Evolutionary conservation across 2,797 vertebrate genomes (phyloP).

Genomic region (Pipistrellus kuhlii): DNA sequence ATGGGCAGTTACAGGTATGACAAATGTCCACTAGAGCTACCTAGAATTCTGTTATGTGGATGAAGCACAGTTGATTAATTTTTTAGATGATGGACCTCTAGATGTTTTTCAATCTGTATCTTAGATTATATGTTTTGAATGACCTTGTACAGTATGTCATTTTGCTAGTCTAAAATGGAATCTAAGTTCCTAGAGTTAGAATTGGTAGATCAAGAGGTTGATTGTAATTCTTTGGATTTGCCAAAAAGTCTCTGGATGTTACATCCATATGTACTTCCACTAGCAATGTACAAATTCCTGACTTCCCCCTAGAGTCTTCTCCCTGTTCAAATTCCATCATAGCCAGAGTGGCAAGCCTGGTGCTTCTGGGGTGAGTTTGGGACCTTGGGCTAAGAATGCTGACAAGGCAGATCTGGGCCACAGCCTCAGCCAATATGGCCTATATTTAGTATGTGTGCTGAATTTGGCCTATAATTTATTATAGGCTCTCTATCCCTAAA

Average conservation of each 20-base stretch:
- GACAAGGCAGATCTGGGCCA: conserved; percentile 19
- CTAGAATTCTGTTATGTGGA: conserved; percentile 43
- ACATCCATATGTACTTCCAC: not conserved
- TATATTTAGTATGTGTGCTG: conserved; percentile 41
- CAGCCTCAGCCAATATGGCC: not conserved
- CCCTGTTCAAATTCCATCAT: not conserved
- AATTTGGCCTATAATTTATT: conserved; percentile 40
- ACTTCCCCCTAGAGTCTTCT: not conserved
- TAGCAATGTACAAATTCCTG: not conserved
- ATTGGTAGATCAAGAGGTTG: conserved; percentile 36
- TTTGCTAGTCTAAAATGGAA: conserved; percentile 60
- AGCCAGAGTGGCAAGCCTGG: not conserved
- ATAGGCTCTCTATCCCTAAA: conserved; percentile 10
- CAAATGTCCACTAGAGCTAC: not conserved
- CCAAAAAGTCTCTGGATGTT: not conserved
- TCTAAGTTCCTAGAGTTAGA: conserved; percentile 41
- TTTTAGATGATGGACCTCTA: conserved; percentile 8
- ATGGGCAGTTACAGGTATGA: conserved; percentile 1
- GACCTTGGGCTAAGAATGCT: conserved; percentile 41
- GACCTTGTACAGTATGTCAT: conserved; percentile 13
- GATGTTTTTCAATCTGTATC: conserved; percentile 41
- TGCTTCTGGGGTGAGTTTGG: not conserved
- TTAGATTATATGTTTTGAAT: conserved; percentile 19
- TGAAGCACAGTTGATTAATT: not conserved
- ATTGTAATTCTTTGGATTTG: conserved; percentile 25